phyloP scores from a whole-genome alignment of 2,113 vertebrate genomes.

The Colinus virginianus region DNA sequence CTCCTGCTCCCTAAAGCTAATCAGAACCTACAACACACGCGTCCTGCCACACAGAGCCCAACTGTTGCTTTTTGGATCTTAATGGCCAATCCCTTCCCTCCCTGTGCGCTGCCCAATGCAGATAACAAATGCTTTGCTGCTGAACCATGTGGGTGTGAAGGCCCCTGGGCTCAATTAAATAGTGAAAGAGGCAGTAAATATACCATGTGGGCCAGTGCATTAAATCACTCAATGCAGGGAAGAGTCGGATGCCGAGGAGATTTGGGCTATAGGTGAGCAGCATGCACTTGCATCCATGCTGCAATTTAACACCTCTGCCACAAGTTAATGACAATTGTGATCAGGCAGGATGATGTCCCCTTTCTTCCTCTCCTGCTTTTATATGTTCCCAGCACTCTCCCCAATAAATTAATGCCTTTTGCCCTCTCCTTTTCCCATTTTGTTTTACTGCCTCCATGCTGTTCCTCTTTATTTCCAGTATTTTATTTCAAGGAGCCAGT shows the following conservation, averaged over 20 bases:
- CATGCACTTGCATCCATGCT: neutral
- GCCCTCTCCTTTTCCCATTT: neutral
- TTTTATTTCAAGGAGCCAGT: conserved; percentile 55
- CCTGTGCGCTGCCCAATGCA: conserved; percentile 40
- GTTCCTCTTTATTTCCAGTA: conserved; percentile 49
- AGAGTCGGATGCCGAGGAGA: neutral
- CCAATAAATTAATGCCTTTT: conserved; percentile 44
- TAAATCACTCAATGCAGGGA: conserved; percentile 34
- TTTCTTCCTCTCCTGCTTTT: neutral
- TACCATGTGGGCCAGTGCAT: neutral
- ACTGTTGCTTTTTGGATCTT: conserved; percentile 41
- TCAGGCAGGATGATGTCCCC: conserved; percentile 8
- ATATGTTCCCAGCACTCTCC: neutral
- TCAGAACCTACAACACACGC: neutral
- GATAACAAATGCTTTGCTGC: conserved; percentile 37
- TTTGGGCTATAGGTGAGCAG: neutral
- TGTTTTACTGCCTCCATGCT: conserved; percentile 56
- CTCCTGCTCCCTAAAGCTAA: conserved; percentile 34
- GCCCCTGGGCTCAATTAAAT: conserved; percentile 51
- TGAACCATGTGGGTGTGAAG: conserved; percentile 44
- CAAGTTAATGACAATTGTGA: conserved; percentile 2
- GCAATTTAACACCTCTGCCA: conserved; percentile 4
- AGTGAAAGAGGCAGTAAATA: conserved; percentile 65
- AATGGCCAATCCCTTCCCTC: neutral
- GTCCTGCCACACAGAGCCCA: neutral